phyloP scores from a whole-genome alignment of 2,888 invertebrate genomes.

The Hipparchia semele region DNA sequence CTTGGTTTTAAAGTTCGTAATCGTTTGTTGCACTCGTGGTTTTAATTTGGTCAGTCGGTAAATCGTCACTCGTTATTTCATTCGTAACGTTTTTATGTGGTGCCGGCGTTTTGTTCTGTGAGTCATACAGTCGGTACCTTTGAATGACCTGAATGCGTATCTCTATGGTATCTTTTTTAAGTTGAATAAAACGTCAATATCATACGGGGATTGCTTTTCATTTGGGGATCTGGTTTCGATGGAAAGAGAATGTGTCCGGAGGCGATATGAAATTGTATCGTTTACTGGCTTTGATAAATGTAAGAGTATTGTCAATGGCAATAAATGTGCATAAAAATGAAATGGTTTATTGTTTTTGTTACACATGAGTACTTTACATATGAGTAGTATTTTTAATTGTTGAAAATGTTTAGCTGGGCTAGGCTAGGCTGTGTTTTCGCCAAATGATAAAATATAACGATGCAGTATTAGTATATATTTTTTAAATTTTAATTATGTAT shows the following conservation, averaged over 20 bases:
- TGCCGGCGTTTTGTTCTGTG: conserved; percentile 63
- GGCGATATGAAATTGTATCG: conserved; percentile 45
- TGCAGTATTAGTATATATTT: too few species aligned
- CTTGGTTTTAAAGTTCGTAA: conserved; percentile 41
- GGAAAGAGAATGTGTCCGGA: conserved; percentile 56
- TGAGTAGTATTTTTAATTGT: neutral
- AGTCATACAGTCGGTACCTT: conserved; percentile 65
- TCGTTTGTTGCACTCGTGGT: conserved; percentile 35
- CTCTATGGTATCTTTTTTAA: conserved; percentile 49
- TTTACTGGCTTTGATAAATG: conserved; percentile 1
- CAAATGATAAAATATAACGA: too few species aligned
- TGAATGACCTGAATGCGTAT: conserved; percentile 56
- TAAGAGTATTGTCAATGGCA: conserved; percentile 4
- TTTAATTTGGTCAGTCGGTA: conserved; percentile 46
- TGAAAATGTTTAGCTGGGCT: too few species aligned
- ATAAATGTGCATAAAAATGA: neutral
- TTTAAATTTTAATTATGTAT: neutral
- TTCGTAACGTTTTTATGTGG: conserved; percentile 62
- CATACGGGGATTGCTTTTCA: conserved; percentile 47
- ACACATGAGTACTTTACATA: conserved; percentile 44
- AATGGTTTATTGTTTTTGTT: conserved; percentile 42
- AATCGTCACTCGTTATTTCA: conserved; percentile 60
- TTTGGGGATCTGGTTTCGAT: conserved; percentile 43
- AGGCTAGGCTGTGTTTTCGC: too few species aligned
- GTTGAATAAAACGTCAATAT: conserved; percentile 57